Evolutionary conservation across 1,140 invertebrate species (phyloP), one percentile per base, ranked within the genome.

Genomic region (Leptinotarsa texana): DNA sequence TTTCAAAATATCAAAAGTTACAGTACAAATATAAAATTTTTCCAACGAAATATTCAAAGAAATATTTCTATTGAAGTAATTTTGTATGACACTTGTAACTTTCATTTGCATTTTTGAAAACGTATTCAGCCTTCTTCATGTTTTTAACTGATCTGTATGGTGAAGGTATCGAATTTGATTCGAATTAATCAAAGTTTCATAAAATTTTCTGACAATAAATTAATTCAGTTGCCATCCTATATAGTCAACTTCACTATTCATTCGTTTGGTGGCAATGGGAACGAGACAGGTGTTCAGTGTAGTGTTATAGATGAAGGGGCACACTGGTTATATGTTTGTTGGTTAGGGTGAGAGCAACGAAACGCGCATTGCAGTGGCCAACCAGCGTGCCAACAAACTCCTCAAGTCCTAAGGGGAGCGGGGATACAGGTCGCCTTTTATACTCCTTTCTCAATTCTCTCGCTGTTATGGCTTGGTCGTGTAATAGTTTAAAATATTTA

Each of bases 321-420:
- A 79, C 79, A 75, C 78, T 80, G 76, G 78, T 80, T 79, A 77
- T 76, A 81, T 78, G 79, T 83, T 81, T 82, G 78, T 85, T 85
- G 82, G 82, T 81, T 89, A 93, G 92, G 92, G 91, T 81, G 91
- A 92, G 80, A 93, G 92, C 86, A 94, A 94, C 88, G 92, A 93
- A 87, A 92, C 92, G 75, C 91, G 93, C 87, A 93, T 94, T 87
- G 91, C 91, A 75, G 91, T 93, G 83, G 93, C 93, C 78, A 94
- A 94, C 87, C 92, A 93, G 84, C 89, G 92, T 81, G 92, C 93
- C 83, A 92, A 92, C 85, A 92, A 93, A 84, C 89, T 94, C 80
- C 91, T 94, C 86, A 93, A 93, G 84, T 90, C 89, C 80, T 90
- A 90, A 90, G 77, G 75, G 74, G 82, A 79, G 62, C 48, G 51